Conservation (phyloP, 2,797 vertebrate species). For the Ispidina picta region DNA sequence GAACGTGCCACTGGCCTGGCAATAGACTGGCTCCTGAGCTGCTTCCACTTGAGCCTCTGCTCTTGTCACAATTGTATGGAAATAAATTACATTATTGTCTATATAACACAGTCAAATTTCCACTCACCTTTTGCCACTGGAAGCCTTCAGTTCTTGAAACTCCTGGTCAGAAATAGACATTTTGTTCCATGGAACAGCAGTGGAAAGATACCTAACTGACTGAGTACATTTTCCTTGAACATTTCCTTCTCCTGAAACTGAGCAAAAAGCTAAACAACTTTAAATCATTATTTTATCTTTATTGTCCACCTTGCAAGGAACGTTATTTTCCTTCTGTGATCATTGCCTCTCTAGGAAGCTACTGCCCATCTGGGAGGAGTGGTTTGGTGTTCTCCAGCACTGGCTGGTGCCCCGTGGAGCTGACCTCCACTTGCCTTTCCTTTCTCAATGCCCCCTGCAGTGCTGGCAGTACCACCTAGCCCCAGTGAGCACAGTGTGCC, state of each 20-base stretch:
- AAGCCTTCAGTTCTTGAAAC: neutral
- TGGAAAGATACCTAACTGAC: neutral
- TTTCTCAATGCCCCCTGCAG: neutral
- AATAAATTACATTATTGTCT: neutral
- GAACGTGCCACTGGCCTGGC: neutral
- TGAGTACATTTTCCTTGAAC: neutral
- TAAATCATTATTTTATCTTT: neutral
- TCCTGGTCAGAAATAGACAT: neutral
- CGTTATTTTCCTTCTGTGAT: neutral
- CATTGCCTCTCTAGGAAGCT: neutral
- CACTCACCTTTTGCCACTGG: neutral
- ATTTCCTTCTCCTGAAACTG: neutral
- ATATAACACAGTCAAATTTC: neutral
- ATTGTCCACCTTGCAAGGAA: neutral
- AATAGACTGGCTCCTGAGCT: neutral
- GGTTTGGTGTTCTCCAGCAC: neutral
- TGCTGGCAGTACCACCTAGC: neutral
- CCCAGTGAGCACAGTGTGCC: neutral
- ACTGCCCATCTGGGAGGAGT: neutral
- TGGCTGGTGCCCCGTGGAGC: neutral
- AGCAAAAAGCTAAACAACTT: neutral
- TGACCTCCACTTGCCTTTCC: neutral
- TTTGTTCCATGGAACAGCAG: neutral
- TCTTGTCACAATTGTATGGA: neutral
- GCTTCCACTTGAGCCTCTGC: neutral